Conservation (phyloP, 2,113 vertebrate genomes). For the Copsychus sechellarum region DNA sequence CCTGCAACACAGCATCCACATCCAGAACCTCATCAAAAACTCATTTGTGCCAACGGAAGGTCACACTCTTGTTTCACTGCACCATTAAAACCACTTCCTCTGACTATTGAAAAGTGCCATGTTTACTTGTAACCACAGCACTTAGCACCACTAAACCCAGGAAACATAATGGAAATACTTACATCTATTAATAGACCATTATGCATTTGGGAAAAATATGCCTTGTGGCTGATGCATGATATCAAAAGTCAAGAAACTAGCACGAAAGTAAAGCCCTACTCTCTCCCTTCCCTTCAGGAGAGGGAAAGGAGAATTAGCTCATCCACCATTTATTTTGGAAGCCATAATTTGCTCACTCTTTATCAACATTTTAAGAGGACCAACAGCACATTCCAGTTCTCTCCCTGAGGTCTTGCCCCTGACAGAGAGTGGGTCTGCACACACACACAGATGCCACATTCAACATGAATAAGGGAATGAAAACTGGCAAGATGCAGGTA, state of each 20-base stretch:
- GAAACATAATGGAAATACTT: background rate
- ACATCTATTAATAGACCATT: background rate
- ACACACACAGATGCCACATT: background rate
- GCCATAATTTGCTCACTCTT: background rate
- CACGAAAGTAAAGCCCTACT: background rate
- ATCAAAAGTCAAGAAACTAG: background rate
- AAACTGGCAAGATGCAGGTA: background rate
- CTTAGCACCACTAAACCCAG: background rate
- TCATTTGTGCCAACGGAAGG: background rate
- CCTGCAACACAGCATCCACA: background rate
- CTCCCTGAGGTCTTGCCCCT: background rate
- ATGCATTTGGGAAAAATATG: background rate
- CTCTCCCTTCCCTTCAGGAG: background rate
- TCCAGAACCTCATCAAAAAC: background rate
- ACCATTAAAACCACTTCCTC: conserved; percentile 10
- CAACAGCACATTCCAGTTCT: background rate
- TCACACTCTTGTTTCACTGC: background rate
- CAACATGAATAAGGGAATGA: background rate
- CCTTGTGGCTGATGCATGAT: background rate
- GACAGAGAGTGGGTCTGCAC: background rate
- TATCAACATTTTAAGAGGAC: background rate
- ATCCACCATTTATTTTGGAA: background rate
- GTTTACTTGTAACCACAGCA: conserved; percentile 31
- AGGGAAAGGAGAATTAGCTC: background rate
- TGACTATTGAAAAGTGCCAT: background rate